Evolutionary conservation across 2,113 vertebrate species (phyloP).

Genomic region (Psephotus haematonotus): DNA sequence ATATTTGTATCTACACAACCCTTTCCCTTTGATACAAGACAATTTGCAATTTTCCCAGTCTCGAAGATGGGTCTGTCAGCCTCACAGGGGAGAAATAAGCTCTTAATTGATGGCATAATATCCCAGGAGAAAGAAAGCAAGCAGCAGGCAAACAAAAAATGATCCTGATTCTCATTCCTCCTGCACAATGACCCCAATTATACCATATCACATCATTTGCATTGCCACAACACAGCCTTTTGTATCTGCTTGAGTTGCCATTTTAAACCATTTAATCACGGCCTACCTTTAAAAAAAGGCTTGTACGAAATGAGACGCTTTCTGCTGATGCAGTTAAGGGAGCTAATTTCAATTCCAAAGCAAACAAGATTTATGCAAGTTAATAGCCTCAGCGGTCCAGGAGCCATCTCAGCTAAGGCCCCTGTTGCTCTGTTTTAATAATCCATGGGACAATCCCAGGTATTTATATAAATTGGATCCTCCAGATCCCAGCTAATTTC

Average conservation of each 20-base stretch:
- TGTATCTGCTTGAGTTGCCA: background rate
- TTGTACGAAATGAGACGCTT: constrained; percentile 7
- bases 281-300: background rate
- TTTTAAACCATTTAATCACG: constrained; percentile 16
- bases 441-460: background rate
- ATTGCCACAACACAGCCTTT: background rate
- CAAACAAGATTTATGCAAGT: constrained; percentile 18
- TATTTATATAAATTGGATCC: constrained; percentile 26
- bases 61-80: background rate
- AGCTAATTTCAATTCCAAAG: constrained; percentile 51
- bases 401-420: background rate
- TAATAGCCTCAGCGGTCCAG: constrained; percentile 19
- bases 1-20: background rate
- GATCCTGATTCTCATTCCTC: background rate
- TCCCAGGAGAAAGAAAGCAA: background rate
- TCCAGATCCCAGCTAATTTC: background rate
- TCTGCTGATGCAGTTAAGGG: constrained; percentile 36
- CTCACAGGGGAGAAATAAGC: background rate
- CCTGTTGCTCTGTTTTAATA: background rate
- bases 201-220: background rate
- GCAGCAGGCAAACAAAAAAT: background rate
- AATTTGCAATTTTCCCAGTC: background rate
- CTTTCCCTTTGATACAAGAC: background rate
- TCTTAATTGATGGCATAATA: background rate
- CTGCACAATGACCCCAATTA: background rate